phyloP scores from a whole-genome alignment of 2,888 invertebrate genomes.

The Philereme transversata region DNA sequence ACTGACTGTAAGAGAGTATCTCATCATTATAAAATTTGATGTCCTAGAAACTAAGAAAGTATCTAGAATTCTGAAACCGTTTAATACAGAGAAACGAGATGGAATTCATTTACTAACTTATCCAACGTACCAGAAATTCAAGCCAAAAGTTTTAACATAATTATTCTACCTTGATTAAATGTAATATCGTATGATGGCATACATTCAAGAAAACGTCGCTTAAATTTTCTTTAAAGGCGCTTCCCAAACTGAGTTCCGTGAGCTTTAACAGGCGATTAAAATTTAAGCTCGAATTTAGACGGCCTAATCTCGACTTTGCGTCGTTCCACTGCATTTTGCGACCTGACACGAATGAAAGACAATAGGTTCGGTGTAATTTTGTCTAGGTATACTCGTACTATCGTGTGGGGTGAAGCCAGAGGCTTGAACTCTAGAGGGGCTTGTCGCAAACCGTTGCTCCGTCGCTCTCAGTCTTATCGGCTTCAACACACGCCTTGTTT shows the following conservation, averaged over 20 bases:
- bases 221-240: slow-evolving; percentile 64
- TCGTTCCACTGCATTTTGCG: slow-evolving; percentile 71
- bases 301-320: slow-evolving; percentile 72
- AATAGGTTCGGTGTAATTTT: slow-evolving; percentile 61
- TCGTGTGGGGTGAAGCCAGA: slow-evolving; percentile 42
- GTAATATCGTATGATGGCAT: slow-evolving; percentile 49
- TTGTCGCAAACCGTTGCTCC: slow-evolving; percentile 44
- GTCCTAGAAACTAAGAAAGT: neutral
- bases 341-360: slow-evolving; percentile 61
- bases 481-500: slow-evolving; percentile 75
- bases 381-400: slow-evolving; percentile 54
- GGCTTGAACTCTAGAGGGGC: slow-evolving; percentile 31
- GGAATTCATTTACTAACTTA: slow-evolving; percentile 34
- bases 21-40: neutral
- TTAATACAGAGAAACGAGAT: slow-evolving; percentile 19
- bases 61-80: slow-evolving; percentile 8
- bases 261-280: slow-evolving; percentile 72
- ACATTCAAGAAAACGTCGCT: slow-evolving; percentile 64
- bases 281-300: slow-evolving; percentile 78
- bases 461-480: slow-evolving; percentile 71
- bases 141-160: slow-evolving; percentile 45
- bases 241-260: slow-evolving; percentile 58
- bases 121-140: slow-evolving; percentile 32
- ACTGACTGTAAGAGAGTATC: too few species aligned
- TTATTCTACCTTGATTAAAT: slow-evolving; percentile 51